Base-by-base conservation (phyloP, 1,140 invertebrate genomes). In the Centruroides sculpturatus region DNA sequence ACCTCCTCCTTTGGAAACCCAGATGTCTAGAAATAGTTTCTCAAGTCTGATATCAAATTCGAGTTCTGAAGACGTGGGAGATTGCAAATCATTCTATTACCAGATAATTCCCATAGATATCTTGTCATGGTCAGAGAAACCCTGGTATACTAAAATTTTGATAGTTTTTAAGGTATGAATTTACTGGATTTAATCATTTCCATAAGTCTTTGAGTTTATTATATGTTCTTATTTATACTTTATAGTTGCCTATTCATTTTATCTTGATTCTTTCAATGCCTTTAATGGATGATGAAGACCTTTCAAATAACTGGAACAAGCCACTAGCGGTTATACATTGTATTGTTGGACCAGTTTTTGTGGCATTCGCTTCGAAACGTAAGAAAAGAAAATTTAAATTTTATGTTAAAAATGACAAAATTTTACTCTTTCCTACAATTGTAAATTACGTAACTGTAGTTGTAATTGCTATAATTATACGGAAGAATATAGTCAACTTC, bases 261-360 rank as follows among this genome's bases (percentile, higher is more conserved):
- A 6, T 81, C 0, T 70, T 84, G 4, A 79, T 78, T 51, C 64
- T 83, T 35, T 78, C 82, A 48, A 74, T 82, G 57, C 83, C 83
- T 0, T 74, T 83, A 0, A 80, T 84, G 11, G 78, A 82, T 64
- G 72, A 76, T 57, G 77, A 79, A 10, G 69, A 75, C 2, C 66
- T 71, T 35, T 72, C 77, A 70, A 66, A 76, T 61, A 81, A 81
- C 52, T 85, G 83, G 83, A 82, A 79, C 55, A 74, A 78, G 65
- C 66, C 77, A 36, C 69, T 84, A 11, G 79, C 80, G 63, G 74
- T 75, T 57, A 64, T 83, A 10, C 81, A 85, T 64, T 71, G 77
- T 55, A 71, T 79, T 13, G 66, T 78, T 41, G 76, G 76, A n/a
- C 81, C 81, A 3, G 67, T 77, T 41, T 69, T 79, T 41, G 41